Conservation (phyloP, 1,140 invertebrate genomes). For the Conus betulinus region DNA sequence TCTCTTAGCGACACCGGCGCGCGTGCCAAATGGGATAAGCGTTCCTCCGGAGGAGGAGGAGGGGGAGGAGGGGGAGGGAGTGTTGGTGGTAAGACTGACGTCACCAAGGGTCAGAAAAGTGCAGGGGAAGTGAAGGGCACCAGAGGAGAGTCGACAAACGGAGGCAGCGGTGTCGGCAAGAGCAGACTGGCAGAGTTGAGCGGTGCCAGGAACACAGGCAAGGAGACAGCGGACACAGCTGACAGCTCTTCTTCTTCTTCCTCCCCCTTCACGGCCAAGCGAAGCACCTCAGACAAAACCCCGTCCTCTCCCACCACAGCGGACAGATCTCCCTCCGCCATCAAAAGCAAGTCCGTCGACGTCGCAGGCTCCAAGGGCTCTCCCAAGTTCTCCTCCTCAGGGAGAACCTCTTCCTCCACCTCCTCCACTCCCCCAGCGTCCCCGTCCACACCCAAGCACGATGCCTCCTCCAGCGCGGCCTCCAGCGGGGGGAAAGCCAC, state of each 20-base stretch:
- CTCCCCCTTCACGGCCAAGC: neutral
- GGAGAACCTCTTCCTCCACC: neutral
- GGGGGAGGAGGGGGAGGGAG: slow-evolving; percentile 12
- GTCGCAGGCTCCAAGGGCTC: neutral
- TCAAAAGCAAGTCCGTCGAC: neutral
- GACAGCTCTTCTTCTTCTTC: neutral
- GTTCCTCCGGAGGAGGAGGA: neutral
- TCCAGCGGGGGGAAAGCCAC: neutral
- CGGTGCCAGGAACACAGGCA: no score
- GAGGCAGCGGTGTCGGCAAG: neutral
- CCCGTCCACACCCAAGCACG: neutral
- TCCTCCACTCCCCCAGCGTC: neutral
- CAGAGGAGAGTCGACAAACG: neutral
- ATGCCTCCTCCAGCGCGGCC: neutral
- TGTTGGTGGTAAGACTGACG: slow-evolving; percentile 20
- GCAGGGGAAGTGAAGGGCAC: slow-evolving; percentile 16
- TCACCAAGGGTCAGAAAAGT: slow-evolving; percentile 30
- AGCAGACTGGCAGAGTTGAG: neutral
- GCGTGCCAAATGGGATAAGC: slow-evolving; percentile 32
- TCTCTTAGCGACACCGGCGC: slow-evolving; percentile 10
- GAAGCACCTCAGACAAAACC: neutral
- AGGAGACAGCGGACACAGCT: neutral
- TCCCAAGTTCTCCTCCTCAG: neutral
- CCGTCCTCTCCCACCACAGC: neutral
- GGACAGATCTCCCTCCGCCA: neutral